Percentiles rank a stretch among this genome's conserved stretches.
phyloP scores from a whole-genome alignment of 2,797 vertebrate species.

The Microcaecilia unicolor region DNA sequence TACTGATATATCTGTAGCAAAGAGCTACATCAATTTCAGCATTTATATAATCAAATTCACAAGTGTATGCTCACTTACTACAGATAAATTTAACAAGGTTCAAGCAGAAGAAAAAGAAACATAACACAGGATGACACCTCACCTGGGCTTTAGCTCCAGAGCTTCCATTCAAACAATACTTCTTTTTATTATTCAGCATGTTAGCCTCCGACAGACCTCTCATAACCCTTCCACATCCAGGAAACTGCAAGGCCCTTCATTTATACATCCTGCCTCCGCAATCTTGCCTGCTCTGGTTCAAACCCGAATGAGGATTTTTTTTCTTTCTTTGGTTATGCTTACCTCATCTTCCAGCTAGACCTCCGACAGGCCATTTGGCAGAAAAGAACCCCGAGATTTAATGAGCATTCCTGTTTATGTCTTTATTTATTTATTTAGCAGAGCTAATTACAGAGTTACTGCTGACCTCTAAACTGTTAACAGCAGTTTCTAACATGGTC shows the following conservation, averaged over 20 bases:
- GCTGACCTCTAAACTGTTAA: conserved; percentile 29
- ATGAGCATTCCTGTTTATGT: conserved; percentile 26
- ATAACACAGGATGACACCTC: too few relatives aligned
- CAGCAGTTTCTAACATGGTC: conserved; percentile 12
- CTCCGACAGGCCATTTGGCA: conserved; percentile 6
- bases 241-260: conserved; percentile 25
- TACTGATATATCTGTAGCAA: too few relatives aligned
- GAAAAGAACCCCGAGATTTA: conserved; percentile 18
- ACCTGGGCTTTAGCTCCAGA: conserved; percentile 59
- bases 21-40: too few relatives aligned
- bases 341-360: conserved; percentile 7
- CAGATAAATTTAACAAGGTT: too few relatives aligned
- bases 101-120: too few relatives aligned
- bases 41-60: too few relatives aligned
- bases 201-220: background rate
- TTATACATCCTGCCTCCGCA: conserved; percentile 30
- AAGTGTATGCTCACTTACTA: too few relatives aligned
- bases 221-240: background rate
- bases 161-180: conserved; percentile 46
- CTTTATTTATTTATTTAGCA: conserved; percentile 11
- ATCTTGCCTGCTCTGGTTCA: conserved; percentile 41
- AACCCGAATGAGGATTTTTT: too few relatives aligned
- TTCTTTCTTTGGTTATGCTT: conserved; percentile 1
- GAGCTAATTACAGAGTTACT: conserved; percentile 22
- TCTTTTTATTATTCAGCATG: conserved; percentile 63